Base-by-base conservation (phyloP, 2,797 vertebrate genomes). In the Balearica regulorum region DNA sequence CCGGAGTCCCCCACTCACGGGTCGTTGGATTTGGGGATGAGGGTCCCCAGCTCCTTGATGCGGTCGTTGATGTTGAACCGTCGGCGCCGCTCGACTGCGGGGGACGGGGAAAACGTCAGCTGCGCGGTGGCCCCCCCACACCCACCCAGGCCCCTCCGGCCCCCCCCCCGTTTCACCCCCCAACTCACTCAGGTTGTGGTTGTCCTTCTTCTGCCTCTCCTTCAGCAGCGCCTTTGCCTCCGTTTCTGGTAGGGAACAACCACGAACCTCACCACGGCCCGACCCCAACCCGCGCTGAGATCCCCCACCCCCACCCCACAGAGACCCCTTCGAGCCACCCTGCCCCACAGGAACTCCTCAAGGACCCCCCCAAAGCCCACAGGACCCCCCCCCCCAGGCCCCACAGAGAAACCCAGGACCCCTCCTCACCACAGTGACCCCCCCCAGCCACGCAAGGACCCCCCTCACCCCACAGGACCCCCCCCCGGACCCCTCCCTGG, bases 141-240 rank as follows among this genome's bases (percentile, higher is more conserved):
- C 55, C 35, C 55, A 35, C 35, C 35, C 35, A 14, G n/a, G 11
- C 6, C 12, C 35, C 35, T 35, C 21, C 64, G 10, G 43, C 13
- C 31, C 13, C 43, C 13, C 31, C 13, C 41, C 19, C 17, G 31
- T 1, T n/a, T 11, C 5, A 4, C 98, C 22, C 21, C 48, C 10
- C 37, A 22, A 5, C 62, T 98, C 97, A 99, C 99, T 99, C 89
- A 99, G 98, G 97, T 99, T 99, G 91, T 99, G 99, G 97, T 99
- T 99, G 98, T 99, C 99, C 91, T 99, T 99, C 96, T 99, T 99
- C 96, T 99, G 99, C 31, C 99, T 97, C 92, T 99, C 99, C 95
- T 99, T 99, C 94, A 99, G 92, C 20, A 99, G 29, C 28, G 97
- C 98, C 97, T 99, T 99, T 39, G 97, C 78, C 83, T 99, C 99